These are phyloP conservation scores for Blennius ocellaris DNA, from an alignment of 2,113 vertebrate species.

Conservation along the genomic window DNA sequence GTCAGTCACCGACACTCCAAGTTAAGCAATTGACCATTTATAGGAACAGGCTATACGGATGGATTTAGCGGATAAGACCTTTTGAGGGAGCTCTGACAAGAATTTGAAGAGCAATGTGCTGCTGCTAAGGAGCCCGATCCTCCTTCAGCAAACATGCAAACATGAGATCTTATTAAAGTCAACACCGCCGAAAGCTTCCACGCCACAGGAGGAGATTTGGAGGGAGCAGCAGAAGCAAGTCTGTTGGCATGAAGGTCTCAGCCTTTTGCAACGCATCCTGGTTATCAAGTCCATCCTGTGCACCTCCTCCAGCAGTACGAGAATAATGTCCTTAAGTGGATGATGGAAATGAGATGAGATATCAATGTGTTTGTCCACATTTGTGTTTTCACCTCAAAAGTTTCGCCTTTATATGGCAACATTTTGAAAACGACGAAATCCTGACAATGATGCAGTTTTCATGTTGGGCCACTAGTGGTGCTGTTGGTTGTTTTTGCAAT, in stretches of 20 bases:
- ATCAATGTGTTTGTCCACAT: too few species aligned
- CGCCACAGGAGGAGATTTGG: not conserved
- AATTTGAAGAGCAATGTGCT: slow-evolving; percentile 9
- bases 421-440: too few species aligned
- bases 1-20: not conserved
- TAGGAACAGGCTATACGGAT: slow-evolving; percentile 26
- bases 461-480: too few species aligned
- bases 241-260: not conserved
- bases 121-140: slow-evolving; percentile 47
- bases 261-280: too few species aligned
- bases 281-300: too few species aligned
- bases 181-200: not conserved
- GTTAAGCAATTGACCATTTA: slow-evolving; percentile 35
- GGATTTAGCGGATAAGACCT: slow-evolving; percentile 28
- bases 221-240: not conserved
- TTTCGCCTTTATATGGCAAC: too few species aligned
- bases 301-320: too few species aligned
- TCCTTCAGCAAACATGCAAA: slow-evolving; percentile 45
- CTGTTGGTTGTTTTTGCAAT: too few species aligned
- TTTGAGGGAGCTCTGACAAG: slow-evolving; percentile 17
- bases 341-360: too few species aligned
- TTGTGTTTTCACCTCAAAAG: too few species aligned
- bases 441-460: too few species aligned
- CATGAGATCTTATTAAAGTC: slow-evolving; percentile 30
- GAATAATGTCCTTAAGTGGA: too few species aligned